Base-by-base conservation (phyloP, 2,888 invertebrate species). In the Coleophora deauratella region DNA sequence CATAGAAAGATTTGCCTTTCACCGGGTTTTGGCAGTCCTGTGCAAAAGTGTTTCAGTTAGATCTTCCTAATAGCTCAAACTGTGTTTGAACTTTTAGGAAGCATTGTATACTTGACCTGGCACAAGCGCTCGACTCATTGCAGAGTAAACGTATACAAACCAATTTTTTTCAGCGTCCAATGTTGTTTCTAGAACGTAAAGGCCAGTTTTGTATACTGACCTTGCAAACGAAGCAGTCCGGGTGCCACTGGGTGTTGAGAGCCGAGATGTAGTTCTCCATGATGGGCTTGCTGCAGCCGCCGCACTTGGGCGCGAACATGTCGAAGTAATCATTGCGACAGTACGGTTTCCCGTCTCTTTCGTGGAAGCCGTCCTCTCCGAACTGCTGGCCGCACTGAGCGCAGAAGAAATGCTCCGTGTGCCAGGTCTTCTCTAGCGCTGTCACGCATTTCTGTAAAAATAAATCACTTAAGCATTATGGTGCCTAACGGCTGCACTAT, bases 231-330 rank as follows among this genome's bases (percentile, higher is more conserved):
- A 99, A 99, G 85, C 99, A 99, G 71, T 98, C 96, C 9, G 98
- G 93, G 82, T 99, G 99, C 98, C 99, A 99, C 78, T 99, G 98
- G 52, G 95, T 93, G 84, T 96, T 97, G 55, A 99, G 89, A 39
- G 98, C 99, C 27, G 98, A 97, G 74, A 99, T 98, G 78, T 98
- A 99, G 80, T 98, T 98, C 84, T 97, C 96, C 92, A 97, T 96
- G 65, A 99, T 99, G 52, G 98, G 95, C 40, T 95, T 91, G 65
- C 90, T 93, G 88, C 99, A 99, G 33, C 97, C 98, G 39, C 96
- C 97, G 82, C 99, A 99, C 72, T 98, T 97, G 2, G 98, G 98
- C 7, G 98, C 99, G 79, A 98, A 99, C 93, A 97, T 94, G 66
- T 96, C 95, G 73, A 98, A 97, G 84, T 98, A 99, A 72, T 98